Evolutionary conservation across 1,140 invertebrate species (phyloP).

Genomic region (Acromyrmex echinatior): DNA sequence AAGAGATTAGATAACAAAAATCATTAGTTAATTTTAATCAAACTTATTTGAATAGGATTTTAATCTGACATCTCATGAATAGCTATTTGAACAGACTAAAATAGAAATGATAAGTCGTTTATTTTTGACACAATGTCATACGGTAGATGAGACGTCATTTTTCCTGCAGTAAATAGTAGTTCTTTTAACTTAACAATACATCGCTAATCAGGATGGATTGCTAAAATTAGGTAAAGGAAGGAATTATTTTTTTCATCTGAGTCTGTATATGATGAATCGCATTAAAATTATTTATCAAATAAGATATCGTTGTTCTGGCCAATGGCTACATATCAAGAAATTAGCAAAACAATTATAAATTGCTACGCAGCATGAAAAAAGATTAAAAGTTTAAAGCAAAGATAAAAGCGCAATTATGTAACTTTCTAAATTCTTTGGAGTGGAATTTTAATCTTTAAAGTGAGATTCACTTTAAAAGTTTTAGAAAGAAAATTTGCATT

Average conservation of each 20-base stretch:
- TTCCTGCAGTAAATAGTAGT: background rate
- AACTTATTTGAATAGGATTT: background rate
- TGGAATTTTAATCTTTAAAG: no score
- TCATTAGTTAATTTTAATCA: background rate
- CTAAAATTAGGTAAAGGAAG: background rate
- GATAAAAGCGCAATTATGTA: no score
- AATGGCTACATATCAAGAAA: no score
- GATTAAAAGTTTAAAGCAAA: background rate
- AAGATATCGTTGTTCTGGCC: no score
- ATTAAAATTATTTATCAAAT: background rate
- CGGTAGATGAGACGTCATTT: background rate
- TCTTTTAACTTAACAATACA: slow-evolving; percentile 1
- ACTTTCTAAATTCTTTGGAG: no score
- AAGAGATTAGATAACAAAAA: background rate
- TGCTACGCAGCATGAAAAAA: background rate
- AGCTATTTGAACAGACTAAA: background rate
- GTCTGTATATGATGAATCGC: background rate
- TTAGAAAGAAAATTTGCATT: no score
- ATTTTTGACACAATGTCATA: slow-evolving; percentile 12
- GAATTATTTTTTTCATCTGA: background rate
- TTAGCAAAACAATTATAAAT: no score
- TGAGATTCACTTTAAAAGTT: no score
- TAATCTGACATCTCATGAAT: background rate
- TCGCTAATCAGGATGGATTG: background rate
- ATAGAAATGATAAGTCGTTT: slow-evolving; percentile 5